Percentiles rank a stretch among this genome's conserved stretches.
Conservation (phyloP, 1,140 invertebrate genomes). For the Thaumetopoea pityocampa region DNA sequence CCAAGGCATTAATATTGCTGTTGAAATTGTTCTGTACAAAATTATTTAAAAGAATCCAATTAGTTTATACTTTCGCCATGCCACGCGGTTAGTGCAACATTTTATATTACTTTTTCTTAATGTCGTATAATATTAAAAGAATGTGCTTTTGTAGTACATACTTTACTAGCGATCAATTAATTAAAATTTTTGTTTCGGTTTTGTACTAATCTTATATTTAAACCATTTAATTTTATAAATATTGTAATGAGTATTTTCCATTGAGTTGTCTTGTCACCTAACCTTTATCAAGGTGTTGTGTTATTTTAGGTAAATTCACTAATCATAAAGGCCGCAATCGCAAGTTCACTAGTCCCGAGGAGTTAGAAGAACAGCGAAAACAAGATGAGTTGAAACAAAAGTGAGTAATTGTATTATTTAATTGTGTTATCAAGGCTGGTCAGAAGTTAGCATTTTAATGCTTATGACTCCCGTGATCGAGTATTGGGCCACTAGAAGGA, state of each 20-base stretch:
- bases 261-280: slow-evolving; percentile 22
- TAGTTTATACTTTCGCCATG: slow-evolving; percentile 34
- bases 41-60: slow-evolving; percentile 7
- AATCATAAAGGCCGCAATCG: slow-evolving; percentile 95
- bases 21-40: slow-evolving; percentile 3
- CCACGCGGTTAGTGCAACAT: slow-evolving; percentile 58
- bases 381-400: slow-evolving; percentile 77
- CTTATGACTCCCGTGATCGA: no score
- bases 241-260: no score
- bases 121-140: slow-evolving; percentile 61
- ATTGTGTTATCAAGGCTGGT: not conserved
- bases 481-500: no score
- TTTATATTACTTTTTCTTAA: slow-evolving; percentile 35
- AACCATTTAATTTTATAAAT: no score
- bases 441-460: no score
- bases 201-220: no score
- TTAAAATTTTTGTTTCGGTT: no score
- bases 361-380: slow-evolving; percentile 91
- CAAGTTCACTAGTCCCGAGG: slow-evolving; percentile 95
- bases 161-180: no score
- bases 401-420: slow-evolving; percentile 32
- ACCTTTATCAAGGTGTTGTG: slow-evolving; percentile 26
- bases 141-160: slow-evolving; percentile 41
- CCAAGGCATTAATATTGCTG: slow-evolving; percentile 10
- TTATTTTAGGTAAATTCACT: slow-evolving; percentile 85